Evolutionary conservation across 30 jellyfish, hydroid and myxozoan genomes (phyloP).

Genomic region (Rhopilema esculentum): DNA sequence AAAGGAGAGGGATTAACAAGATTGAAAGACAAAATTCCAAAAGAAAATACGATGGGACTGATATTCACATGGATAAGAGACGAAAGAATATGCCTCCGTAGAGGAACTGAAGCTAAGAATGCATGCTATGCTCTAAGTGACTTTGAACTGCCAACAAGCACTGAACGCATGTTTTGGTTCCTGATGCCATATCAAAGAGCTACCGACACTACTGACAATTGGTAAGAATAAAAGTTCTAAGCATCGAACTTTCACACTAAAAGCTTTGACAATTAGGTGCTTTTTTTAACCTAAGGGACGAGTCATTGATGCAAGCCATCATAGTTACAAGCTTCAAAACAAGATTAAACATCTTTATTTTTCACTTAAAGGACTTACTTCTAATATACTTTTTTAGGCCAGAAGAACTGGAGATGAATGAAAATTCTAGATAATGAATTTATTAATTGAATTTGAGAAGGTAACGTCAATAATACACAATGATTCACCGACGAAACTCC

Average conservation of each 20-base stretch:
- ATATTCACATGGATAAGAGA: constrained; percentile 26
- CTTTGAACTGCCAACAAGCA: not conserved
- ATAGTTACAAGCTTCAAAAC: no score
- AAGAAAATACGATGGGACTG: constrained; percentile 20
- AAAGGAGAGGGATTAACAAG: constrained; percentile 9
- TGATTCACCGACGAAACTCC: no score
- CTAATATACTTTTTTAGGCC: no score
- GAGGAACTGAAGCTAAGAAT: constrained; percentile 50
- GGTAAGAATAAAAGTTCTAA: constrained; percentile 33
- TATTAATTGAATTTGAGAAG: no score
- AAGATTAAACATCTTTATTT: no score
- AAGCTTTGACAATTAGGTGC: not conserved
- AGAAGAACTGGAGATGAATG: no score
- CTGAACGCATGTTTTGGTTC: constrained; percentile 16
- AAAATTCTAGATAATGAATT: no score
- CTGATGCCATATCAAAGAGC: constrained; percentile 15
- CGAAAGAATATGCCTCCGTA: constrained; percentile 32
- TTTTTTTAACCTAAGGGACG: not conserved
- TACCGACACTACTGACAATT: constrained; percentile 15
- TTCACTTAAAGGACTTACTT: no score
- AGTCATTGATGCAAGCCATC: no score
- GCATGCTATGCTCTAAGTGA: constrained; percentile 49
- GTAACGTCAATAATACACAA: no score
- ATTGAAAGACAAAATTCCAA: constrained; percentile 2
- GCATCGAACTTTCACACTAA: not conserved